These are phyloP conservation scores for Arctopsyche grandis DNA, from an alignment of 1,140 invertebrate genomes.

Conservation along the genomic window DNA sequence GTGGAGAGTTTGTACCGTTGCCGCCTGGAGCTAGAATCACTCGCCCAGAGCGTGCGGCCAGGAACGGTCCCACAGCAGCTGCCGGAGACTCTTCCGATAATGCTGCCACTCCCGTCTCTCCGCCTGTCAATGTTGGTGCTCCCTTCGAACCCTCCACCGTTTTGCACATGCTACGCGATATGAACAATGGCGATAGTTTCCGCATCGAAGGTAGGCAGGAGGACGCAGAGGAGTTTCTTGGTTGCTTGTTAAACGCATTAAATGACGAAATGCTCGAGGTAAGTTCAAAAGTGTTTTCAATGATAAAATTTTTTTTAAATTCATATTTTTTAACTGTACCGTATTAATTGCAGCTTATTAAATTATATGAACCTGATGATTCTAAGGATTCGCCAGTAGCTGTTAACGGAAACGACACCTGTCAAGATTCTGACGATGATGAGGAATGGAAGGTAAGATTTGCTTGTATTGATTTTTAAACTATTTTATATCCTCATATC, in stretches of 20 bases:
- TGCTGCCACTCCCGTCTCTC: constrained; percentile 1
- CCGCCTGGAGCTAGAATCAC: constrained; percentile 66
- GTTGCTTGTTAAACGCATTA: constrained; percentile 89
- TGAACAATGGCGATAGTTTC: constrained; percentile 66
- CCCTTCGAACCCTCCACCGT: constrained; percentile 86
- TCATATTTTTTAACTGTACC: not conserved
- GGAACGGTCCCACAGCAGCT: constrained; percentile 63
- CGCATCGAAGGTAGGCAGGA: constrained; percentile 83
- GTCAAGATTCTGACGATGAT: constrained; percentile 63
- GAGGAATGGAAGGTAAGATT: constrained; percentile 77
- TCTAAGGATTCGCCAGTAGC: constrained; percentile 60
- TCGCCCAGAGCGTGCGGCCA: constrained; percentile 56
- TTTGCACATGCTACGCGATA: constrained; percentile 77
- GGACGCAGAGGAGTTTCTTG: constrained; percentile 95
- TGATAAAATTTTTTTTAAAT: not conserved
- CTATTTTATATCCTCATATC: constrained; percentile 14
- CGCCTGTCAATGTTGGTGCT: constrained; percentile 55
- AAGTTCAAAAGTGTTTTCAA: constrained; percentile 54
- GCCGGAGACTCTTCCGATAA: constrained; percentile 46
- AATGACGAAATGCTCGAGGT: constrained; percentile 97
- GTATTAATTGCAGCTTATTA: constrained; percentile 70
- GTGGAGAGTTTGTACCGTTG: constrained; percentile 75
- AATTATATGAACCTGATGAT: constrained; percentile 70
- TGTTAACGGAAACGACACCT: constrained; percentile 49
- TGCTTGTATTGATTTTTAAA: not conserved